Percentiles rank a stretch among this genome's conserved stretches.
Conservation (phyloP, 37 sponge, comb jelly and placozoan species). For the Amphimedon queenslandica region DNA sequence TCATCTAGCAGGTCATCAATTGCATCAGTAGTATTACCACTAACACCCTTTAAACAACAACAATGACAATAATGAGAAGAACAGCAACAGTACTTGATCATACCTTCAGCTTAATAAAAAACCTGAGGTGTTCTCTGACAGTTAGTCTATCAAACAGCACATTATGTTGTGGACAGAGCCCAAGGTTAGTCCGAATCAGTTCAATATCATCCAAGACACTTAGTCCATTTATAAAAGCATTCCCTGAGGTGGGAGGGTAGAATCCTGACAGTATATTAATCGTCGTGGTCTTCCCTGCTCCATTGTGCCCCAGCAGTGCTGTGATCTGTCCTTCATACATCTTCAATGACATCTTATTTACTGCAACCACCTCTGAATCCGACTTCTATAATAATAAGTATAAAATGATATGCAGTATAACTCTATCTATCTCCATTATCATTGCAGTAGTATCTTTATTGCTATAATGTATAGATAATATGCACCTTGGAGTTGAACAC, state of each 20-base stretch:
- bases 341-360: slow-evolving; percentile 78
- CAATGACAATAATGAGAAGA: not conserved
- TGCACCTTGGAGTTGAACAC: no score
- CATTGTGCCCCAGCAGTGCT: slow-evolving; percentile 94
- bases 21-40: slow-evolving; percentile 46
- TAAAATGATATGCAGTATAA: no score
- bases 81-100: not conserved
- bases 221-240: slow-evolving; percentile 78
- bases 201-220: slow-evolving; percentile 77
- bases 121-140: slow-evolving; percentile 85
- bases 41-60: not conserved
- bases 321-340: slow-evolving; percentile 94
- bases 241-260: slow-evolving; percentile 72
- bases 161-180: slow-evolving; percentile 96
- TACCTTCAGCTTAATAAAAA: slow-evolving; percentile 88
- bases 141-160: slow-evolving; percentile 92
- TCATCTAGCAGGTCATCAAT: slow-evolving; percentile 65
- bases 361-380: slow-evolving; percentile 60
- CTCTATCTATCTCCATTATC: no score
- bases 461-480: no score
- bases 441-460: no score
- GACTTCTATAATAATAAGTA: not conserved
- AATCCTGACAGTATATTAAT: slow-evolving; percentile 94
- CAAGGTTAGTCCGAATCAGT: slow-evolving; percentile 68
- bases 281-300: slow-evolving; percentile 96